These are phyloP conservation scores for Harpalus rubripes DNA, from an alignment of 2,888 invertebrate species.

Conservation along the genomic window DNA sequence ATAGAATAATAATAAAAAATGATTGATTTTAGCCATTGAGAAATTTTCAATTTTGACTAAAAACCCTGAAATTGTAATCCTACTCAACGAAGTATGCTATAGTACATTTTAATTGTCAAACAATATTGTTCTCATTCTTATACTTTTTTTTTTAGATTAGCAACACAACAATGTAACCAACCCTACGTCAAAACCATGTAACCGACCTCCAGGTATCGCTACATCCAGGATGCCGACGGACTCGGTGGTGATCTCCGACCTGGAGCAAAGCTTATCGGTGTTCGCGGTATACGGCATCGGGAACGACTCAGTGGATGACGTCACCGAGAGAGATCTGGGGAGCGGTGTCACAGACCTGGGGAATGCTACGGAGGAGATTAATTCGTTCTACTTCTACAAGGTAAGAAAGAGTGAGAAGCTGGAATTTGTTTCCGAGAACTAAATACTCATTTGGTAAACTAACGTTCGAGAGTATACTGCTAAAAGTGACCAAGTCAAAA, in stretches of 20 bases:
- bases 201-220: neutral
- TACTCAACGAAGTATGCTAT: no score
- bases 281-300: constrained; percentile 42
- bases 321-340: constrained; percentile 9
- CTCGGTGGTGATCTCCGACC: neutral
- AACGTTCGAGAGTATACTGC: no score
- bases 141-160: neutral
- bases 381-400: constrained; percentile 65
- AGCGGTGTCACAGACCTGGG: neutral
- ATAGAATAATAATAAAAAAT: no score
- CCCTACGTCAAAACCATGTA: neutral
- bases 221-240: constrained; percentile 13
- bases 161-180: neutral
- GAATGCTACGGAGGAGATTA: constrained; percentile 52
- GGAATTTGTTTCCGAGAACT: no score
- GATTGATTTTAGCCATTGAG: no score
- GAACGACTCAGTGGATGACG: neutral
- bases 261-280: constrained; percentile 49
- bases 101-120: no score
- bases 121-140: neutral
- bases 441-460: no score
- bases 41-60: no score
- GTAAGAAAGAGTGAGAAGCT: no score
- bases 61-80: no score
- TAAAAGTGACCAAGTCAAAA: no score